Percentiles rank a stretch among this genome's conserved stretches.
phyloP scores from a whole-genome alignment of 2,888 invertebrate species.

The Dryocosmus kuriphilus region DNA sequence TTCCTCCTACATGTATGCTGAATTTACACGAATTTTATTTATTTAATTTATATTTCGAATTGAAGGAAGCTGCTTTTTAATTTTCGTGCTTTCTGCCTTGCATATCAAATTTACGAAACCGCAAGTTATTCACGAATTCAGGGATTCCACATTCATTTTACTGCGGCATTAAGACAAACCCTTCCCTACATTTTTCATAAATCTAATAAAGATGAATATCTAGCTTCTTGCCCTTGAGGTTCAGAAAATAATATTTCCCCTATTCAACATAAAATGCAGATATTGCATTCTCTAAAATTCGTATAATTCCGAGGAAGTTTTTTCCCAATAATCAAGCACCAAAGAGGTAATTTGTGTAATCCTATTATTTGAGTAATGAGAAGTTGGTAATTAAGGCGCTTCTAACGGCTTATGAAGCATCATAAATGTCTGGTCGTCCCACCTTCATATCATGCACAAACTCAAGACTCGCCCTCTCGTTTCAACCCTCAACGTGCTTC shows the following conservation, averaged over 20 bases:
- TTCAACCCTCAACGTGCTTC: background rate
- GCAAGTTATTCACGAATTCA: too few species aligned
- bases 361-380: slow-evolving; percentile 48
- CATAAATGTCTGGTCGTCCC: background rate
- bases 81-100: too few species aligned
- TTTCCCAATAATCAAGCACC: background rate
- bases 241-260: background rate
- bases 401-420: slow-evolving; percentile 38
- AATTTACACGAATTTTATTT: too few species aligned
- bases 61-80: too few species aligned
- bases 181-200: too few species aligned
- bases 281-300: background rate
- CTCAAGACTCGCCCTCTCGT: background rate
- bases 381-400: slow-evolving; percentile 46
- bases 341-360: slow-evolving; percentile 38
- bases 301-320: background rate
- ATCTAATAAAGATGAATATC: too few species aligned
- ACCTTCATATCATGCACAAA: background rate
- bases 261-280: background rate
- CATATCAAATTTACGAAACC: too few species aligned
- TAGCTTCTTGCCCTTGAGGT: background rate
- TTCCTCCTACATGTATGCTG: too few species aligned
- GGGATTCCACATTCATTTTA: too few species aligned
- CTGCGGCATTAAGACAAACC: too few species aligned
- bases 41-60: too few species aligned